A percentile compares a stretch with the other conserved stretches of the same genome.
Conservation (phyloP, 2,113 vertebrate species). For the Acanthochromis polyacanthus region DNA sequence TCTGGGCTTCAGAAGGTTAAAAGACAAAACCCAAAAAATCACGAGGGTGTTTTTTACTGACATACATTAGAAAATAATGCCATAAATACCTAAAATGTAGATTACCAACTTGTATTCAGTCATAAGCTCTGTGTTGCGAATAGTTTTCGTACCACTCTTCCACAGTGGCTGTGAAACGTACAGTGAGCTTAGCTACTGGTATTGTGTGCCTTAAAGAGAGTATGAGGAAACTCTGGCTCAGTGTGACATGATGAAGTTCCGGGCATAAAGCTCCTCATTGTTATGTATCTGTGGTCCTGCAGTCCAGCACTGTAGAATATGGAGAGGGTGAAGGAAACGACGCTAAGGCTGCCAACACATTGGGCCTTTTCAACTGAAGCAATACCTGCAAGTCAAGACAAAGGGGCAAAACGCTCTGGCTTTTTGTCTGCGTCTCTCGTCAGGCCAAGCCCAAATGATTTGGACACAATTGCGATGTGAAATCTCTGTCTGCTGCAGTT, state of each 20-base stretch:
- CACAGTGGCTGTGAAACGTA: conserved; percentile 30
- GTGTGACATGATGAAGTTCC: conserved; percentile 67
- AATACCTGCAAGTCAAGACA: conserved; percentile 64
- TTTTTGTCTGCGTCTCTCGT: conserved; percentile 45
- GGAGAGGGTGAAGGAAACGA: conserved; percentile 29
- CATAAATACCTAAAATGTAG: not conserved
- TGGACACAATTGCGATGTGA: conserved; percentile 54
- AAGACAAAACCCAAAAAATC: too few relatives aligned
- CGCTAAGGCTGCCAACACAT: conserved; percentile 36
- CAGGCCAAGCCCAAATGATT: conserved; percentile 53
- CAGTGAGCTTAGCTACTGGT: conserved; percentile 29
- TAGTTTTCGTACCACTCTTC: not conserved
- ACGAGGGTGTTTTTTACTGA: too few relatives aligned
- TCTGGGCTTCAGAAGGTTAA: too few relatives aligned
- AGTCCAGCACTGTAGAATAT: conserved; percentile 46
- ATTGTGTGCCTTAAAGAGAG: conserved; percentile 52
- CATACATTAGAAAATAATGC: not conserved
- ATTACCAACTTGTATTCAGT: conserved; percentile 21
- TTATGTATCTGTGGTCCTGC: conserved; percentile 63
- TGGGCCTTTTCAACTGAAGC: conserved; percentile 36
- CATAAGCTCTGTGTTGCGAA: not conserved
- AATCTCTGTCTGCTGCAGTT: conserved; percentile 70
- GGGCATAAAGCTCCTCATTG: conserved; percentile 71
- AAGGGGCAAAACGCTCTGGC: conserved; percentile 42
- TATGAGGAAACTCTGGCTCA: conserved; percentile 69